phyloP scores from a whole-genome alignment of 2,113 vertebrate species.

The Festucalex cinctus region DNA sequence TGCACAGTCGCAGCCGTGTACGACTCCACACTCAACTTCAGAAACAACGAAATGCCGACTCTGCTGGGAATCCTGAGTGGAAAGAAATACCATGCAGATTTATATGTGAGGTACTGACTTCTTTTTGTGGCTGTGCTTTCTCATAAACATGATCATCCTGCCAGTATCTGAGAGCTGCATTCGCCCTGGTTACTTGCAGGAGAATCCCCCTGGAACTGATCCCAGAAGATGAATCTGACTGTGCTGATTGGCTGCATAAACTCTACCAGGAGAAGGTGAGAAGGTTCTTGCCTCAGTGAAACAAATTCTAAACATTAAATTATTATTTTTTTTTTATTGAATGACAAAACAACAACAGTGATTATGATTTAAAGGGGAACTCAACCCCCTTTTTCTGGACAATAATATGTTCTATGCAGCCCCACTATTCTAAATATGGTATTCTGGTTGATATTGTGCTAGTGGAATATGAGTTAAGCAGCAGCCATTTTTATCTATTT shows the following conservation, averaged over 20 bases:
- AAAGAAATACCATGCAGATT: constrained; percentile 90
- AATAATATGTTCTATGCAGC: too few species aligned
- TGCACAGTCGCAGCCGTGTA: constrained; percentile 90
- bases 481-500: too few species aligned
- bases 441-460: too few species aligned
- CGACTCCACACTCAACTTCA: constrained; percentile 96
- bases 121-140: not conserved
- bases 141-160: not conserved
- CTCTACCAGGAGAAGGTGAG: constrained; percentile 95
- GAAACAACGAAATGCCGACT: constrained; percentile 86
- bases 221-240: constrained; percentile 85
- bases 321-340: too few species aligned
- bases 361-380: too few species aligned
- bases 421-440: too few species aligned
- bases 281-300: not conserved
- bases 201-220: constrained; percentile 87
- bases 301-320: too few species aligned
- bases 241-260: constrained; percentile 88
- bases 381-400: too few species aligned
- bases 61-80: constrained; percentile 89
- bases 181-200: constrained; percentile 66
- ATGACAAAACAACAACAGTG: too few species aligned
- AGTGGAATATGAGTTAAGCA: too few species aligned
- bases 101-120: constrained; percentile 82
- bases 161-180: not conserved